A percentile compares a stretch with the other conserved stretches of the same genome.
Conservation (phyloP, 2,113 vertebrate species). For the Rhinoderma darwinii region DNA sequence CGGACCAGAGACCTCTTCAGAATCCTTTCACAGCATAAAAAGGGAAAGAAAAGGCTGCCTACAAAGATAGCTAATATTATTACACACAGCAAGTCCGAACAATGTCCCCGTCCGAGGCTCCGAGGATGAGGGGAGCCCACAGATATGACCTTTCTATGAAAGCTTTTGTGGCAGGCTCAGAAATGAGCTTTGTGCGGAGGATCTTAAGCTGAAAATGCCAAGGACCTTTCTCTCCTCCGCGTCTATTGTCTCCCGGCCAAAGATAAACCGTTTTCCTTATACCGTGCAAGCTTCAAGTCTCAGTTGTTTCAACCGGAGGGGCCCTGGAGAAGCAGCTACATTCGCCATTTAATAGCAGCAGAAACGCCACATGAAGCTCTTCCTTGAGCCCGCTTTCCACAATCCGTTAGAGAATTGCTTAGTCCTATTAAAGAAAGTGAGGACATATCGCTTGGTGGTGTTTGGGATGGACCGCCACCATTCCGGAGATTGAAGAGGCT, state of each 20-base stretch:
- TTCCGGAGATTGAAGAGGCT: too few relatives aligned
- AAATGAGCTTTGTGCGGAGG: neutral
- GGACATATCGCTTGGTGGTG: too few relatives aligned
- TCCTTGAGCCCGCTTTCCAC: neutral
- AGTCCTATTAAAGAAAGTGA: too few relatives aligned
- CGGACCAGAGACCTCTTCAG: too few relatives aligned
- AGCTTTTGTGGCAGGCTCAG: neutral
- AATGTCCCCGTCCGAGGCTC: neutral
- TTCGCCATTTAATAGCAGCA: neutral
- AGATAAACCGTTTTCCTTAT: neutral
- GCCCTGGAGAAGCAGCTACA: neutral
- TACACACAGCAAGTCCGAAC: neutral
- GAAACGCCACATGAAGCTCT: too few relatives aligned
- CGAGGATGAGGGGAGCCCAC: neutral
- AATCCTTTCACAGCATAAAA: neutral
- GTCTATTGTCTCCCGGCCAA: neutral
- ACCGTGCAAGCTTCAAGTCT: neutral
- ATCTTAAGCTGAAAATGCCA: slow-evolving; percentile 34
- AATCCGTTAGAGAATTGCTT: too few relatives aligned
- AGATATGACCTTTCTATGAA: slow-evolving; percentile 36
- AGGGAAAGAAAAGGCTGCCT: slow-evolving; percentile 11
- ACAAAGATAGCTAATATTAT: neutral
- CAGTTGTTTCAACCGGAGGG: neutral
- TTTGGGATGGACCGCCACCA: too few relatives aligned
- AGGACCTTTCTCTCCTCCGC: neutral